Base-by-base conservation (phyloP, 2,797 vertebrate species). In the Neopelma chrysocephalum region DNA sequence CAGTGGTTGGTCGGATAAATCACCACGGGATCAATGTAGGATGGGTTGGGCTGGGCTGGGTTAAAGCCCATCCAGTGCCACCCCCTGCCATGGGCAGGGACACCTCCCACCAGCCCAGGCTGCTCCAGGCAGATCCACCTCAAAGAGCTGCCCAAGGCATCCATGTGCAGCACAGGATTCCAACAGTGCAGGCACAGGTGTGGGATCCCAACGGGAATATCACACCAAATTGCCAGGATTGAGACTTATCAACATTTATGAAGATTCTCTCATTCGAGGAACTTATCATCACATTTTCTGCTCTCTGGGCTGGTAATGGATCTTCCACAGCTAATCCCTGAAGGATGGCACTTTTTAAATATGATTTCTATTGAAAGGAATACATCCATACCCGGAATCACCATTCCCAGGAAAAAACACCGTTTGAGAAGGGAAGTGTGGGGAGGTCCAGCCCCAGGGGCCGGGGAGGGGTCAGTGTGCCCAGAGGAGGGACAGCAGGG, bases 371-470 rank as follows among this genome's bases (percentile, higher is more conserved):
- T 38, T 75, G 79, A 16, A 58, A 54, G 29, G 1, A 22, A 50
- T 29, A 7, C 13, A 47, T 60, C 60, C 32, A 23, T 12, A 19
- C 0, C 1, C n/a, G 50, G 45, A 60, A 72, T 47, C 42, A 16
- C 45, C 9, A 17, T 6, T 22, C 43, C 36, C 32, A 17, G 10
- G 31, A 40, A 13, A 48, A 73, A n/a, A 2, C 18, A 13, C 29
- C 31, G 11, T 40, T 12, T 15, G 61, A 36, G 6, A 15, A 21
- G 25, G 13, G 2, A 16, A 19, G 34, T 9, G 57, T 2, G 5
- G 13, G 45, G n/a, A 50, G 32, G 23, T 47, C 22, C 42, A 26
- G 23, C 6, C 0, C 2, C 0, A 1, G 16, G 31, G 54, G 7
- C 29, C 3, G 5, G 36, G 56, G 18, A 14, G 8, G 31, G 53